phyloP scores from a whole-genome alignment of 2,797 vertebrate species.

The Sardinella longiceps region DNA sequence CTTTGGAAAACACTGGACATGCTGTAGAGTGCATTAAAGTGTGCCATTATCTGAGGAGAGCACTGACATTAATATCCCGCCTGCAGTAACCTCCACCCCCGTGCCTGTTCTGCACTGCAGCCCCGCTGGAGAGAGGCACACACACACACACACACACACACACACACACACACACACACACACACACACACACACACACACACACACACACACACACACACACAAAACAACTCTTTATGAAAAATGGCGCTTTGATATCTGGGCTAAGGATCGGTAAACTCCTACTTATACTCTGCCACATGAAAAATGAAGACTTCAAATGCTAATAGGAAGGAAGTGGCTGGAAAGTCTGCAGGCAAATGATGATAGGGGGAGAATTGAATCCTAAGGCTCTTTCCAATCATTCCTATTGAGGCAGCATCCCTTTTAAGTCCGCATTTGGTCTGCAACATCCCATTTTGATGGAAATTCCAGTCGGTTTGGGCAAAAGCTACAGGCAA shows the following conservation, averaged over 20 bases:
- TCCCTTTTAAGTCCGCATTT: conserved; percentile 32
- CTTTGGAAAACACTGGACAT: conserved; percentile 20
- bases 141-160: conserved; percentile 59
- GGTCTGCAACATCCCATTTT: conserved; percentile 14
- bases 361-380: conserved; percentile 57
- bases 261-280: conserved; percentile 64
- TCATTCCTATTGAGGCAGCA: conserved; percentile 31
- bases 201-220: conserved; percentile 64
- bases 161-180: conserved; percentile 60
- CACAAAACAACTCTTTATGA: conserved; percentile 50
- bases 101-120: conserved; percentile 65
- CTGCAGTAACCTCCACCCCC: conserved; percentile 56
- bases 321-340: conserved; percentile 56
- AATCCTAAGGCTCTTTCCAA: conserved; percentile 53
- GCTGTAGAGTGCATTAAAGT: conserved; percentile 23
- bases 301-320: conserved; percentile 68
- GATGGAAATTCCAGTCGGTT: not conserved
- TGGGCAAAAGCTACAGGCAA: not conserved
- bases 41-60: conserved; percentile 62
- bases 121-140: conserved; percentile 62
- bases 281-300: conserved; percentile 54
- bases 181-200: conserved; percentile 63
- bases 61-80: conserved; percentile 66
- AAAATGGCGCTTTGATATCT: conserved; percentile 63
- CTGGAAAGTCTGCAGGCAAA: conserved; percentile 47